These are phyloP conservation scores for Orbicella faveolata DNA, from an alignment of 64 coral and sea anemone genomes.

Conservation along the genomic window DNA sequence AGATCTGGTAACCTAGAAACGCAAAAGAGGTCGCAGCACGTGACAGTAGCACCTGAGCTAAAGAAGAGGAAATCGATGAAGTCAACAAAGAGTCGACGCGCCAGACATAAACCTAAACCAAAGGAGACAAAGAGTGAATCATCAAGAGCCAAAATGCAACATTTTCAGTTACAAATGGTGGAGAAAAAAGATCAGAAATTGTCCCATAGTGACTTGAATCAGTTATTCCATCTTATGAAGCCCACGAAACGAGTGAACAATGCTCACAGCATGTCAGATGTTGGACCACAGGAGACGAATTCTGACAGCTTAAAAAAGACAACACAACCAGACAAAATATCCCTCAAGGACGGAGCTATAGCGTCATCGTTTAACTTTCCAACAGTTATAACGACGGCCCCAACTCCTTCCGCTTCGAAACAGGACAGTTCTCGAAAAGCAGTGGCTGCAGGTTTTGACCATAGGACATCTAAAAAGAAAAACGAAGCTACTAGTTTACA, in stretches of 20 bases:
- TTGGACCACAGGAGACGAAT: not conserved
- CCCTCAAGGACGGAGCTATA: too few species aligned
- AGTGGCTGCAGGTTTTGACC: too few species aligned
- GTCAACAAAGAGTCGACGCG: not conserved
- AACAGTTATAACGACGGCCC: too few species aligned
- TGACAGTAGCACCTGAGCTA: not conserved
- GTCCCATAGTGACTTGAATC: conserved; percentile 8
- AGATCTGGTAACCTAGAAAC: not conserved
- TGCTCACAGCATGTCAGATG: not conserved
- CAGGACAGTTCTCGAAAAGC: too few species aligned
- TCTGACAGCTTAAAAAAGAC: not conserved
- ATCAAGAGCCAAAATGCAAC: not conserved
- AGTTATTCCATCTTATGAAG: conserved; percentile 22
- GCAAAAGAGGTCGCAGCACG: not conserved
- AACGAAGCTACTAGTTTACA: too few species aligned
- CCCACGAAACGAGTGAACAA: not conserved
- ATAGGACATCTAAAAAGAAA: too few species aligned
- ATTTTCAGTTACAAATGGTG: not conserved
- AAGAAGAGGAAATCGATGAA: not conserved
- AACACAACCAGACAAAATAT: too few species aligned
- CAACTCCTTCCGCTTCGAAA: too few species aligned
- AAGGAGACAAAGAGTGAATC: not conserved
- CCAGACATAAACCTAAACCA: not conserved
- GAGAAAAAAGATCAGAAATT: conserved; percentile 5
- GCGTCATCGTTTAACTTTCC: too few species aligned